Evolutionary conservation across 2,113 vertebrate species (phyloP).

Genomic region (Hippocampus zosterae): DNA sequence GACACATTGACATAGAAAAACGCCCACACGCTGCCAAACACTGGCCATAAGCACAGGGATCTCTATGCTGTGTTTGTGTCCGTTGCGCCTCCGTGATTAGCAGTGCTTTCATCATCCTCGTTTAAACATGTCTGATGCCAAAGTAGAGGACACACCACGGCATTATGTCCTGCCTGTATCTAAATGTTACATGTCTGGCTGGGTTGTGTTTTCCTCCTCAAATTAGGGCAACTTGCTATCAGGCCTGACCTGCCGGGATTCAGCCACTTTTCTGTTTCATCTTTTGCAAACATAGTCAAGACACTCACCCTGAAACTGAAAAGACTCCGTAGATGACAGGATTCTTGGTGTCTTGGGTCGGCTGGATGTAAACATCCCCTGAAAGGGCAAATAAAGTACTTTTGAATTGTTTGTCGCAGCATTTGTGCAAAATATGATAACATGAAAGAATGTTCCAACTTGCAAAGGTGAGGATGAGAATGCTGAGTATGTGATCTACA

Average conservation of each 20-base stretch:
- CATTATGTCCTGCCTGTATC: background rate
- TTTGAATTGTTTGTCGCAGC: constrained; percentile 18
- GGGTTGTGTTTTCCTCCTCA: constrained; percentile 34
- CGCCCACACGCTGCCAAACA: constrained; percentile 47
- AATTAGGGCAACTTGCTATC: background rate
- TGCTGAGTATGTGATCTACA: too few species aligned
- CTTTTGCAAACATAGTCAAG: background rate
- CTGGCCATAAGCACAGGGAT: constrained; percentile 31
- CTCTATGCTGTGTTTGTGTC: constrained; percentile 31
- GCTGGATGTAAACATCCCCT: constrained; percentile 97
- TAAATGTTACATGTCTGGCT: constrained; percentile 28
- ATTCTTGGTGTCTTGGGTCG: constrained; percentile 95
- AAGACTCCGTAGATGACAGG: constrained; percentile 96
- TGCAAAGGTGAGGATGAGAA: too few species aligned
- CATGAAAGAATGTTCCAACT: too few species aligned
- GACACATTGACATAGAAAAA: constrained; percentile 65
- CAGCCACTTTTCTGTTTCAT: constrained; percentile 10
- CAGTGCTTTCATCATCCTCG: background rate
- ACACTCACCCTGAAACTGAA: constrained; percentile 88
- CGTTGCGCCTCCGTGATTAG: background rate
- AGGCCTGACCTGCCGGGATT: background rate
- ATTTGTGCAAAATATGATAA: background rate
- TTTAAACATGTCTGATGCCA: background rate
- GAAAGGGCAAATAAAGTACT: constrained; percentile 45
- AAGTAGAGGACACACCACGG: background rate